Percentiles rank a stretch among this genome's conserved stretches.
phyloP scores from a whole-genome alignment of 2,113 vertebrate species.

The Caracal caracal region DNA sequence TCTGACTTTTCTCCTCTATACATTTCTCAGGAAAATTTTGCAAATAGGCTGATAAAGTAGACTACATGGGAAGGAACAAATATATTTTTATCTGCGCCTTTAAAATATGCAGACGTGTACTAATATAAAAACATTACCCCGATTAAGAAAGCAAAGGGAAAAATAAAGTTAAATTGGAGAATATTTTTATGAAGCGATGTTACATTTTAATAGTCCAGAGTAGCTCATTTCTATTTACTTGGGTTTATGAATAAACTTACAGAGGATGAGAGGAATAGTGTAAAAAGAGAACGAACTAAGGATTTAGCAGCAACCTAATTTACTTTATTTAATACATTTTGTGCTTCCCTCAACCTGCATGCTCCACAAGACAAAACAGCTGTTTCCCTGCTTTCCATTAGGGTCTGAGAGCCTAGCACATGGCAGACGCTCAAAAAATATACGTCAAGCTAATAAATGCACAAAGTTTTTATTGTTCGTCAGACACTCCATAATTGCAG shows the following conservation, averaged over 20 bases:
- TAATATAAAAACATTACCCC: constrained; percentile 31
- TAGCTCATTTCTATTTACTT: constrained; percentile 5
- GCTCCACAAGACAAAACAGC: not conserved
- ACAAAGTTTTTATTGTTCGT: not conserved
- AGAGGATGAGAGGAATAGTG: not conserved
- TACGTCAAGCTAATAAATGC: not conserved
- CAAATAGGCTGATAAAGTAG: not conserved
- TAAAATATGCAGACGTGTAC: not conserved
- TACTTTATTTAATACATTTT: not conserved
- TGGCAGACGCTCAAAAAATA: not conserved
- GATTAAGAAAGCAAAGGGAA: constrained; percentile 42
- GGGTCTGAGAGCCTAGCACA: not conserved
- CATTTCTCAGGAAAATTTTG: constrained; percentile 15
- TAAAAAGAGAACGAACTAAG: not conserved
- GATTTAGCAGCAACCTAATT: not conserved
- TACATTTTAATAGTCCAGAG: not conserved
- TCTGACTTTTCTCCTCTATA: not conserved
- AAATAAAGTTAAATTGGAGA: constrained; percentile 34
- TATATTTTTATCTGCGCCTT: constrained; percentile 33
- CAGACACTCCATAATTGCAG: not conserved
- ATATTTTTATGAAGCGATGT: not conserved
- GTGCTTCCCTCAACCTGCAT: not conserved
- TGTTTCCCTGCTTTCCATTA: not conserved
- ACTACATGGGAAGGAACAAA: not conserved
- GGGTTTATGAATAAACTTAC: not conserved